Evolutionary conservation across 2,797 vertebrate species (phyloP), one percentile per base, ranked within the genome.

Genomic region (Jordanella pulchra): DNA sequence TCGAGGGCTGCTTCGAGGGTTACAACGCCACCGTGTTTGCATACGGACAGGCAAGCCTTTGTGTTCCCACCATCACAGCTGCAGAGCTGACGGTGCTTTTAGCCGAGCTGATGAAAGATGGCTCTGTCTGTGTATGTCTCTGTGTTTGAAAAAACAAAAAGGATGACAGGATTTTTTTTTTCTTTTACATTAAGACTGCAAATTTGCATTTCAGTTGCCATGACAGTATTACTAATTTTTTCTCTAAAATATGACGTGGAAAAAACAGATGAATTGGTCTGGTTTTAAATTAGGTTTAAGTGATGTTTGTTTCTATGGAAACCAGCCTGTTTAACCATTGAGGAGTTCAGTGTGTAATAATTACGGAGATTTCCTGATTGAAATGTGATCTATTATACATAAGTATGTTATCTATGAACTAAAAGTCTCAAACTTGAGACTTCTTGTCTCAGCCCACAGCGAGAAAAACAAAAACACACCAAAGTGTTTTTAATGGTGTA

Each of bases 1-100:
- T 99, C 35, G 98, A 99, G 70, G 97, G 98, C 75, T 99, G 98
- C 86, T 96, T 99, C 48, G 96, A 99, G 91, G 98, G 98, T 25
- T 99, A 99, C 84, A 99, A 99, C 70, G 98, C 98, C 67, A 99
- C 97, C 0, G 95, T 99, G 80, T 98, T 99, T 82, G 98, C 98
- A 30, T 99, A 99, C 68, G 77, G 97, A 86, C 97, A 99, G 93
- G 97, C 77, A 5, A 87, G 86, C 87, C 69, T 81, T 86, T 88
- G 84, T 88, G 39, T 61, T 23, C 14, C 9, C 17, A 0, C 21
- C 14, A 3, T n/a, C 78, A 25, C 78, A 69, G 78, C 83, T 83
- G 81, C 61, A 45, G 64, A 0, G 63, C 73, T 60, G 75, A 53
- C 4, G 48, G 27, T 44, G 75, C 67, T 79, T 70, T 65, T 17